phyloP scores from a whole-genome alignment of 1,140 invertebrate species.

The Stegodyphus dumicola region DNA sequence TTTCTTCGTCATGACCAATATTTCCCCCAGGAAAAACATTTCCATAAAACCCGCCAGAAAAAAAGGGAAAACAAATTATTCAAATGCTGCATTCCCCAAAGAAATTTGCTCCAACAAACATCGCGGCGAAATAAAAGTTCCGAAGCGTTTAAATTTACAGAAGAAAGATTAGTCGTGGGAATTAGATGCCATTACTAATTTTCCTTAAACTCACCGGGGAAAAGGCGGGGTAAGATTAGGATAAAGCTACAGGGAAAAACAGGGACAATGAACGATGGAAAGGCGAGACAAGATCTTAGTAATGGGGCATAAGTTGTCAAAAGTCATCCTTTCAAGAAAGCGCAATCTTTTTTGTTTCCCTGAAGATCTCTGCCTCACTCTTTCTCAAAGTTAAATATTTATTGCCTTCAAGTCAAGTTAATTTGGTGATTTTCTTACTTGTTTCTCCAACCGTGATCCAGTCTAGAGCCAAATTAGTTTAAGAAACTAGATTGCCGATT shows the following conservation, averaged over 20 bases:
- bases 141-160: constrained; percentile 59
- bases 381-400: constrained; percentile 34
- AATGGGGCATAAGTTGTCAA: constrained; percentile 56
- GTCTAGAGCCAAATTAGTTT: constrained; percentile 20
- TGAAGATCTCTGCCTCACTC: neutral
- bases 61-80: constrained; percentile 56
- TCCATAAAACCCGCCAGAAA: constrained; percentile 48
- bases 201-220: constrained; percentile 37
- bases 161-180: constrained; percentile 57
- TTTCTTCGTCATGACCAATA: constrained; percentile 49
- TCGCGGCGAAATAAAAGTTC: constrained; percentile 27
- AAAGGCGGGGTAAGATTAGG: constrained; percentile 43
- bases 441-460: neutral
- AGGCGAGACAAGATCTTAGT: constrained; percentile 46
- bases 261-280: constrained; percentile 20
- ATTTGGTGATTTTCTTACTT: constrained; percentile 5
- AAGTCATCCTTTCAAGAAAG: constrained; percentile 37
- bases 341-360: constrained; percentile 39
- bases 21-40: constrained; percentile 53
- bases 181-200: constrained; percentile 59
- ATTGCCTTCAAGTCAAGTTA: constrained; percentile 30
- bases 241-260: constrained; percentile 25
- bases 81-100: constrained; percentile 29
- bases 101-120: constrained; percentile 52
- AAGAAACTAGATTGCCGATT: constrained; percentile 27